These are phyloP conservation scores for Drosophila orosa DNA, from an alignment of 1,140 invertebrate genomes.

Conservation along the genomic window DNA sequence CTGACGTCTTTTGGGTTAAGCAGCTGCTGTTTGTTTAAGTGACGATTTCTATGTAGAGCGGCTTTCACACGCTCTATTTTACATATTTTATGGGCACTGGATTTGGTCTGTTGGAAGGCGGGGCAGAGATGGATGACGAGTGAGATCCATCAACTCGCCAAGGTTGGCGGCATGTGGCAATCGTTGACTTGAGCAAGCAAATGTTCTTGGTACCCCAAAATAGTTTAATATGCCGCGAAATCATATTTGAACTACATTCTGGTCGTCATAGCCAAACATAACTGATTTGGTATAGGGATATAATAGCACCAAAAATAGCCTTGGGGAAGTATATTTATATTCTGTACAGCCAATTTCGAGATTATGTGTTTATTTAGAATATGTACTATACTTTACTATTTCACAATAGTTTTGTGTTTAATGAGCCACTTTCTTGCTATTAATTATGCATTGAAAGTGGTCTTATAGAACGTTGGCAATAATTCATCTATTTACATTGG, in stretches of 20 bases:
- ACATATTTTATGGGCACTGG: conserved; percentile 56
- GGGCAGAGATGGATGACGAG: conserved; percentile 7
- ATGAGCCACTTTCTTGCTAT: not conserved
- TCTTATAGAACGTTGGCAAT: not conserved
- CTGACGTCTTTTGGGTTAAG: conserved; percentile 9
- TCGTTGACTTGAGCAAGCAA: conserved; percentile 11
- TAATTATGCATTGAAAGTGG: not conserved
- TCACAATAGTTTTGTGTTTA: not conserved
- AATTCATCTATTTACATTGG: too few species aligned
- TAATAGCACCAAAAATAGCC: not conserved
- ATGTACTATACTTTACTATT: not conserved
- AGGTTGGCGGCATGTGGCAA: conserved; percentile 37
- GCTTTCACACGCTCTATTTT: conserved; percentile 77
- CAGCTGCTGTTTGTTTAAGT: conserved; percentile 36
- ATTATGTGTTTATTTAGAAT: not conserved
- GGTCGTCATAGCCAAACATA: not conserved
- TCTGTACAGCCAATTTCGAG: not conserved
- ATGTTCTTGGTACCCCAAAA: conserved; percentile 28
- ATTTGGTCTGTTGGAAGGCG: conserved; percentile 14
- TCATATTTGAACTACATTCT: not conserved
- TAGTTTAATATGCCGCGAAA: conserved; percentile 5
- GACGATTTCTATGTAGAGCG: conserved; percentile 62
- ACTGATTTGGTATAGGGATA: not conserved
- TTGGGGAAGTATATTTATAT: not conserved
- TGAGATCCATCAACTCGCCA: conserved; percentile 34